phyloP scores from a whole-genome alignment of 2,888 invertebrate genomes.

The Netelia fuscicornis region DNA sequence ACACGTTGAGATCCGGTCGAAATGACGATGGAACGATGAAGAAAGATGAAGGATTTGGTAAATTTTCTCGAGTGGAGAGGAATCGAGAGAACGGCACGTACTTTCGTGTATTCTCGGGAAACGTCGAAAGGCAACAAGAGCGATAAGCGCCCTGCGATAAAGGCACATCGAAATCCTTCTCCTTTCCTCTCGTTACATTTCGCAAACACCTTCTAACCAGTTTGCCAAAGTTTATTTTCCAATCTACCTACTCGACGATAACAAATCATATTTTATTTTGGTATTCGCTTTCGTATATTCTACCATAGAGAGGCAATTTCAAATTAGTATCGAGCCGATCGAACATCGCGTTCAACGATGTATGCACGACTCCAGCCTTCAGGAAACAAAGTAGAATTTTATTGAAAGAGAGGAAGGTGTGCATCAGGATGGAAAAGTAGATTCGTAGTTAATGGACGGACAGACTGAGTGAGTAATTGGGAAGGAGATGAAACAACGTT shows the following conservation, averaged over 20 bases:
- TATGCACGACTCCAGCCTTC: neutral
- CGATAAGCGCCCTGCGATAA: conserved; percentile 19
- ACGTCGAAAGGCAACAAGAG: conserved; percentile 14
- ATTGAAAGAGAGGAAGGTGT: conserved; percentile 24
- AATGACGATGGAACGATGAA: neutral
- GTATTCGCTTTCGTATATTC: neutral
- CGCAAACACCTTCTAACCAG: conserved; percentile 37
- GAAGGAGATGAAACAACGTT: conserved; percentile 6
- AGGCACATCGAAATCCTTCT: conserved; percentile 12
- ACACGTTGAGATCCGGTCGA: neutral
- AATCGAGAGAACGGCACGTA: conserved; percentile 12
- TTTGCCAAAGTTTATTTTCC: conserved; percentile 16
- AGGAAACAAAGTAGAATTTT: neutral
- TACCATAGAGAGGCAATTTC: neutral
- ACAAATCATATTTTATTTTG: neutral
- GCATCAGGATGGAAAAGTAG: neutral
- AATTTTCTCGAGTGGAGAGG: conserved; percentile 2
- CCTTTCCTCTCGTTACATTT: conserved; percentile 36
- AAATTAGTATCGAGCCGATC: neutral
- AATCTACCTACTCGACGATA: neutral
- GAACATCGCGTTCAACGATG: neutral
- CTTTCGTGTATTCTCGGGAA: neutral
- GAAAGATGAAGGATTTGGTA: neutral
- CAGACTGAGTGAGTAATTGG: neutral
- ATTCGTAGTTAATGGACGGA: conserved; percentile 35